These are phyloP conservation scores for Selene dorsalis DNA, from an alignment of 2,797 vertebrate species.

Conservation along the genomic window DNA sequence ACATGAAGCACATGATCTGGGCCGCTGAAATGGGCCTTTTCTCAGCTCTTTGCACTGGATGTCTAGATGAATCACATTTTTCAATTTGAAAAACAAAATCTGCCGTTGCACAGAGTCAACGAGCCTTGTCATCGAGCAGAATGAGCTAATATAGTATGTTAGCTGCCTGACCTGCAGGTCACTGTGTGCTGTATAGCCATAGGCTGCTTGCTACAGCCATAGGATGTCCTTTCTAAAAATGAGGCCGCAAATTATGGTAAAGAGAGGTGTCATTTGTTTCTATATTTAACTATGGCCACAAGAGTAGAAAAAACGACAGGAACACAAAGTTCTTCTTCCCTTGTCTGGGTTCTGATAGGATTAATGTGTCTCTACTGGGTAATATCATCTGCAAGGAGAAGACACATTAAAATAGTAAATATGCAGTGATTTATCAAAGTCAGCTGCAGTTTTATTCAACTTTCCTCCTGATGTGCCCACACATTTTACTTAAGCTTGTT, in stretches of 20 bases:
- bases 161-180: constrained; percentile 5
- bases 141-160: constrained; percentile 14
- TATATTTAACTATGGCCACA: neutral
- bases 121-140: constrained; percentile 11
- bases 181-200: neutral
- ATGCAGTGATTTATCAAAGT: constrained; percentile 6
- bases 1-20: constrained; percentile 7
- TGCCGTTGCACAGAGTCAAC: constrained; percentile 17
- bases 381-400: neutral
- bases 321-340: neutral
- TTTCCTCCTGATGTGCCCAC: neutral
- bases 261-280: constrained; percentile 3
- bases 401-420: neutral
- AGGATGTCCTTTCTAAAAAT: neutral
- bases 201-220: neutral
- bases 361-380: neutral
- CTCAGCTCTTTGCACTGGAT: constrained; percentile 11
- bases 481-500: constrained; percentile 15
- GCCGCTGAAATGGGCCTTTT: constrained; percentile 23
- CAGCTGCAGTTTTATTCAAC: neutral
- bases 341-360: neutral
- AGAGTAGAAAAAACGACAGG: neutral
- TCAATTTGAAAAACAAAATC: constrained; percentile 22
- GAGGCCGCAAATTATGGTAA: neutral
- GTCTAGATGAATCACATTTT: constrained; percentile 1